phyloP scores from a whole-genome alignment of 2,888 invertebrate species.

The Machimus atricapillus region DNA sequence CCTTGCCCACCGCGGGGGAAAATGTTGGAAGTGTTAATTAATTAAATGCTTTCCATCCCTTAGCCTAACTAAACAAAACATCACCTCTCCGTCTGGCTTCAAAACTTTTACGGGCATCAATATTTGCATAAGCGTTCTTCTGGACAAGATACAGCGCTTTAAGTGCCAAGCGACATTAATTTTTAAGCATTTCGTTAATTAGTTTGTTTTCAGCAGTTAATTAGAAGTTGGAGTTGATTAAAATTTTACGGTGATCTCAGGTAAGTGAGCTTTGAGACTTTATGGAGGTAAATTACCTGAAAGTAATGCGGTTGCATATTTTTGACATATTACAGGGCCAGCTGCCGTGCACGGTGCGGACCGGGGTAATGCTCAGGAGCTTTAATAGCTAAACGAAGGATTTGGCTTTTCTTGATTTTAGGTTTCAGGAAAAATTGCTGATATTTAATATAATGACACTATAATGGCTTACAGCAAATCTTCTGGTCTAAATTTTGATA shows the following conservation, averaged over 20 bases:
- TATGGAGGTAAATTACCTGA: conserved; percentile 15
- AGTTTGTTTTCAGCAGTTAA: conserved; percentile 38
- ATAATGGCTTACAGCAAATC: not conserved
- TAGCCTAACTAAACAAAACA: conserved; percentile 36
- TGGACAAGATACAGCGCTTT: conserved; percentile 24
- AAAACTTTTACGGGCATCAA: conserved; percentile 25
- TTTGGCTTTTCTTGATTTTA: not conserved
- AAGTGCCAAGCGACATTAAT: conserved; percentile 24
- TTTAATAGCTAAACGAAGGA: not conserved
- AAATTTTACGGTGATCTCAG: conserved; percentile 32
- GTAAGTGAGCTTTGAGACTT: conserved; percentile 25
- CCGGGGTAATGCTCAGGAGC: not conserved
- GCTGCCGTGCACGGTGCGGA: not conserved
- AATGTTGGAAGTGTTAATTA: conserved; percentile 27
- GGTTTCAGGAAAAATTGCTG: not conserved
- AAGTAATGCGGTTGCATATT: conserved; percentile 29
- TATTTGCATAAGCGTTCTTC: conserved; percentile 37
- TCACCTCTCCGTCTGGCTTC: not conserved
- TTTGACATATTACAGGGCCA: not conserved
- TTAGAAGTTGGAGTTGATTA: conserved; percentile 36
- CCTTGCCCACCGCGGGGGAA: not conserved
- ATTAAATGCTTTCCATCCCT: conserved; percentile 11
- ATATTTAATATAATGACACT: not conserved
- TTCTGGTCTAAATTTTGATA: not conserved
- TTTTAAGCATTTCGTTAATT: conserved; percentile 38